phyloP scores from a whole-genome alignment of 1,140 invertebrate genomes.

The Drosophila ironensis region DNA sequence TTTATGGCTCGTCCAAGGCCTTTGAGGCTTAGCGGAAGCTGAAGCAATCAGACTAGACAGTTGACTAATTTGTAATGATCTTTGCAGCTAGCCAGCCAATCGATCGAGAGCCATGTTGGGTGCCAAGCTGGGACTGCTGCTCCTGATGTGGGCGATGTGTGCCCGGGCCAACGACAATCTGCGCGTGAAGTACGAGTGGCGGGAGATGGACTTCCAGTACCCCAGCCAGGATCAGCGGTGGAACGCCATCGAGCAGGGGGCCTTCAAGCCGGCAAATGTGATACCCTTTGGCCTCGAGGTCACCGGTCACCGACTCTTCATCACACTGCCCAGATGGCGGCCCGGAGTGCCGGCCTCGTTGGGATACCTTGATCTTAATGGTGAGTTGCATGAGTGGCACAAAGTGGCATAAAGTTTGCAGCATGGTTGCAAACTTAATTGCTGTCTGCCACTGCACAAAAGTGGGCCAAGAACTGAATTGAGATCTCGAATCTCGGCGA shows the following conservation, averaged over 20 bases:
- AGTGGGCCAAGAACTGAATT: slow-evolving; percentile 40
- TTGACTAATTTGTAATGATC: slow-evolving; percentile 20
- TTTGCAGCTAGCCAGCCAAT: slow-evolving; percentile 25
- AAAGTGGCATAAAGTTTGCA: too few species aligned
- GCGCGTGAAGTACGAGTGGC: slow-evolving; percentile 87
- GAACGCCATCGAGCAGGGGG: slow-evolving; percentile 83
- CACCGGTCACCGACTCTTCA: slow-evolving; percentile 85
- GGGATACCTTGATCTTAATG: slow-evolving; percentile 87
- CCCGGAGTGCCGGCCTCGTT: slow-evolving; percentile 88
- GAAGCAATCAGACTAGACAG: slow-evolving; percentile 6
- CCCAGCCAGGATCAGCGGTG: slow-evolving; percentile 83
- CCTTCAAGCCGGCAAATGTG: slow-evolving; percentile 86
- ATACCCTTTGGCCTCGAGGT: slow-evolving; percentile 88
- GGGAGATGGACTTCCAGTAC: slow-evolving; percentile 87
- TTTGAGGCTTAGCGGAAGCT: slow-evolving; percentile 34
- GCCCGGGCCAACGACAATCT: slow-evolving; percentile 85
- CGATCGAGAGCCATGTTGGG: slow-evolving; percentile 35
- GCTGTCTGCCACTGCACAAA: slow-evolving; percentile 38
- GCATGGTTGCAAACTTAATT: slow-evolving; percentile 24
- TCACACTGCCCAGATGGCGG: slow-evolving; percentile 89
- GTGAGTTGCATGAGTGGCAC: slow-evolving; percentile 82
- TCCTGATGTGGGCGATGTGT: slow-evolving; percentile 40
- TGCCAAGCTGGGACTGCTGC: slow-evolving; percentile 9
- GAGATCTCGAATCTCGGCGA: slow-evolving; percentile 16
- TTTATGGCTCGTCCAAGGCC: slow-evolving; percentile 29